Evolutionary conservation across 1,140 invertebrate genomes (phyloP), one percentile per base, ranked within the genome.

Genomic region (Drosophila punjabiensis): DNA sequence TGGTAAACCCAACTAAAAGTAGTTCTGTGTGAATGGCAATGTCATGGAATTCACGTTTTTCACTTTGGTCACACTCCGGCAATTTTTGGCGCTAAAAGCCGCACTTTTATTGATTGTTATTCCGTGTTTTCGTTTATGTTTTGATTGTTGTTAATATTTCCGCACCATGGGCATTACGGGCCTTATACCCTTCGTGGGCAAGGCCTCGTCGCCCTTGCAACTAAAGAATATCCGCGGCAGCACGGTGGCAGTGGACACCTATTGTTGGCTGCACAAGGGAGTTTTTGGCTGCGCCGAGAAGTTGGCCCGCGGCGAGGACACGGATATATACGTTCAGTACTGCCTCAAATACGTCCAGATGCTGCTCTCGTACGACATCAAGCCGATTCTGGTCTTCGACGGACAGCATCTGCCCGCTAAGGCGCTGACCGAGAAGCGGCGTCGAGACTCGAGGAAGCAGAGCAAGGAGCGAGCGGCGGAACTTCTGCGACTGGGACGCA

Each of bases 361-460:
- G 94, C 93, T 99, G 28, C 82, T 98, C 1, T 94, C 94, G 28
- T 94, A 96, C 86, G 95, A 96, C 76, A 96, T 99, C 16, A 98
- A 97, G 93, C 98, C 98, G 16, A 98, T 99, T 74, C 93, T 99
- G 90, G 98, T 99, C 0, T 99, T 99, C 95, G 99, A 99, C 95
- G 99, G 99, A 20, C 95, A 96, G 81, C 96, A 97, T 92, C 94
- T 99, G 33, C 98, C 98, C 28, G 98, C 98, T 0, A 99, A 99
- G 94, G 95, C 95, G 48, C 94, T 95, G 68, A 99, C 98, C 2
- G 98, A 99, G 94, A 94, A 95, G 50, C 96, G 98, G 91, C 95
- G 98, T 89, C 94, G 96, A 95, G 96, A 98, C 92, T 94, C 95
- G 30, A 94, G 97, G 82, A 94, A 96, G 55, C 94, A 94, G 37